Evolutionary conservation across 2,113 vertebrate genomes (phyloP), one percentile per base, ranked within the genome.

Genomic region (Tamias sibiricus): DNA sequence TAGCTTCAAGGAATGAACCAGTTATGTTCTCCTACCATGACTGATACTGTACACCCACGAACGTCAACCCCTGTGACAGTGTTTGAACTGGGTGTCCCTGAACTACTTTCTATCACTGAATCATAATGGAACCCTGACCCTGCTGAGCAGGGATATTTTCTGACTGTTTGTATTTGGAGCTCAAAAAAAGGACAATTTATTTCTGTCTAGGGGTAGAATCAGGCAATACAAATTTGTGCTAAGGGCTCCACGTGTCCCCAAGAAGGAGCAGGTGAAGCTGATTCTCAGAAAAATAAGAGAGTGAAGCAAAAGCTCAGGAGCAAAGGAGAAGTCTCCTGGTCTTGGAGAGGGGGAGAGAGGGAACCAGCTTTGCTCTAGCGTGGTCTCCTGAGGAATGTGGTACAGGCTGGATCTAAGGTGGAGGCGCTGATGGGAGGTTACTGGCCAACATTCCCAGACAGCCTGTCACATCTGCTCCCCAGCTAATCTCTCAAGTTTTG

Each of bases 111-210:
- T 68, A 81, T 59, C 32, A 26, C 14, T 44, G 74, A 40, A 37
- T 82, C 40, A 37, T 26, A n/a, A 59, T 42, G 44, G 44, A 81
- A 40, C n/a, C 13, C 6, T 28, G 28, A 12, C 20, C 4, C 0
- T 83, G 40, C 22, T 47, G 20, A 62, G 20, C 64, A 86, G 32
- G 47, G 57, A 74, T 69, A 8, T 68, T 79, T 71, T 20, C 44
- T 17, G 59, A 93, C 24, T 44, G 37, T 71, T 44, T 81, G 83
- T 14, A 80, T 54, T 30, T 37, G 28, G 66, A 75, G 30, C 92
- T 87, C 89, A 57, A 76, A 49, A 49, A 96, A 92, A 30, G 22
- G 26, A 79, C 28, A 37, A 74, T 72, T 83, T 59, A 68, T 84
- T 95, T 90, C 11, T 81, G 2, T 32, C 54, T 82, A 37, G 8